Evolutionary conservation across 2,113 vertebrate genomes (phyloP).

Genomic region (Heterochromis multidens): DNA sequence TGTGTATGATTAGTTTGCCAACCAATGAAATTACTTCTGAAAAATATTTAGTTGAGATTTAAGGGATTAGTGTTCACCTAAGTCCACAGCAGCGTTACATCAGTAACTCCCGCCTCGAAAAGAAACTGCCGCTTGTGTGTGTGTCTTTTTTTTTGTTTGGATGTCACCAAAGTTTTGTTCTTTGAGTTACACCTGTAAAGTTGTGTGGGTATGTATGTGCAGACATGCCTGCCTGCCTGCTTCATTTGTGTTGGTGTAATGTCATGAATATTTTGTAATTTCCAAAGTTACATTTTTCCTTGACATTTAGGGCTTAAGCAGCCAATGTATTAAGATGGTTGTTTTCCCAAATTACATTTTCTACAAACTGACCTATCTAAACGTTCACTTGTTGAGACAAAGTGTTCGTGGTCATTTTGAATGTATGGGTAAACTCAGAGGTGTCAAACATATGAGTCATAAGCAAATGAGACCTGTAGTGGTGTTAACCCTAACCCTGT

Average conservation of each 20-base stretch:
- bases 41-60: slow-evolving; percentile 11
- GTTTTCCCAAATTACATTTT: slow-evolving; percentile 27
- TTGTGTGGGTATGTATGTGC: background rate
- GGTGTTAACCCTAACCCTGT: background rate
- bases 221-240: background rate
- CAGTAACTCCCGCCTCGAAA: slow-evolving; percentile 31
- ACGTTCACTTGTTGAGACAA: background rate
- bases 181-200: background rate
- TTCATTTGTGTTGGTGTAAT: background rate
- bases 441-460: background rate
- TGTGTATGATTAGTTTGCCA: slow-evolving; percentile 49
- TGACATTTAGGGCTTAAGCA: background rate
- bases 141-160: slow-evolving; percentile 19
- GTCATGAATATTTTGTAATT: background rate
- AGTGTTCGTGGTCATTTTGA: background rate
- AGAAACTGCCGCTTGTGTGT: slow-evolving; percentile 16
- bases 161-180: background rate
- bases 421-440: background rate
- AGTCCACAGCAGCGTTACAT: background rate
- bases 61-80: background rate
- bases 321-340: background rate
- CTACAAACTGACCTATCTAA: slow-evolving; percentile 24
- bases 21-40: slow-evolving; percentile 1
- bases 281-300: background rate
- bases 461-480: background rate